Conservation (phyloP, 1,140 invertebrate genomes). For the Pogonus chalceus region DNA sequence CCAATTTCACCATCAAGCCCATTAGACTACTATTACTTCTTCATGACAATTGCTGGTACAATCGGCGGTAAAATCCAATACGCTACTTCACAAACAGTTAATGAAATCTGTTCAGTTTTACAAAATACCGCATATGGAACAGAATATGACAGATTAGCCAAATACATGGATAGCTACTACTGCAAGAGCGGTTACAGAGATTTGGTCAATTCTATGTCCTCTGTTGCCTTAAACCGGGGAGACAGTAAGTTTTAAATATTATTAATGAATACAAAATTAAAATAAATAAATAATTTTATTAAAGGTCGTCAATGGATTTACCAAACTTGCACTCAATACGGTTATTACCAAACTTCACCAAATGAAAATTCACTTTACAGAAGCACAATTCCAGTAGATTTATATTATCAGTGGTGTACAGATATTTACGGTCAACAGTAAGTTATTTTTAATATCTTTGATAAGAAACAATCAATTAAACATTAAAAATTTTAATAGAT, state of each 20-base stretch:
- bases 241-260: neutral
- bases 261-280: neutral
- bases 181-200: neutral
- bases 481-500: constrained; percentile 19
- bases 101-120: too few relatives aligned
- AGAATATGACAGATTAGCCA: neutral
- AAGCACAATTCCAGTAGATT: constrained; percentile 36
- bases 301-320: constrained; percentile 55
- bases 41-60: neutral
- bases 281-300: neutral
- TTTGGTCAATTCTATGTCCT: neutral
- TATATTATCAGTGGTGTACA: neutral
- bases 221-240: neutral
- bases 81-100: neutral
- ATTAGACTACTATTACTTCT: neutral
- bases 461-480: neutral
- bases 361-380: constrained; percentile 51
- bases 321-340: constrained; percentile 75
- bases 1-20: neutral
- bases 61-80: neutral
- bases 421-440: constrained; percentile 7
- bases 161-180: neutral
- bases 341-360: constrained; percentile 64
- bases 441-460: neutral
- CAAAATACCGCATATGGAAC: neutral